Evolutionary conservation across 2,888 invertebrate genomes (phyloP).

Genomic region (Hartigia nigra): DNA sequence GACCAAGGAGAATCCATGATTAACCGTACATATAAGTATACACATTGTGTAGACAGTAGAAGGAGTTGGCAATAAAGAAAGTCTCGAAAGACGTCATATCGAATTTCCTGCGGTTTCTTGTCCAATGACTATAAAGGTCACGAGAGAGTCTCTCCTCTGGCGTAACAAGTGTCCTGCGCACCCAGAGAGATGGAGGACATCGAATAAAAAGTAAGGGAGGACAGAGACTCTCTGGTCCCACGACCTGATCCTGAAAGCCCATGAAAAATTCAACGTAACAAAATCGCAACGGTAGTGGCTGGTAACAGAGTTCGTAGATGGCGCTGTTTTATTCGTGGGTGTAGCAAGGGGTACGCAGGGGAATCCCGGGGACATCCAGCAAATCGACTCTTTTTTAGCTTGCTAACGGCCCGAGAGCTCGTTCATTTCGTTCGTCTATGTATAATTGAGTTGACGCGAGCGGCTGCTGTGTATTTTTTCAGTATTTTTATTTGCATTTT

Average conservation of each 20-base stretch:
- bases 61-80: background rate
- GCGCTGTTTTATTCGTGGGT: background rate
- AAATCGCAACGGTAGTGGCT: conserved; percentile 15
- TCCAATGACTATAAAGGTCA: background rate
- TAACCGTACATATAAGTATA: background rate
- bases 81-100: background rate
- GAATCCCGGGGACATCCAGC: background rate
- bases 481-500: background rate
- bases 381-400: background rate
- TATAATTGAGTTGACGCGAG: conserved; percentile 24
- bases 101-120: background rate
- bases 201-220: background rate
- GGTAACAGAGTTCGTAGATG: conserved; percentile 1
- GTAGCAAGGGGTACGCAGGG: background rate
- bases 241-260: conserved; percentile 12
- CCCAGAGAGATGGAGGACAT: background rate
- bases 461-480: conserved; percentile 10
- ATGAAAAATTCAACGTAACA: conserved; percentile 25
- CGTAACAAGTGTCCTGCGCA: background rate
- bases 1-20: background rate
- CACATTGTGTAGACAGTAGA: background rate
- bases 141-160: background rate
- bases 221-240: background rate
- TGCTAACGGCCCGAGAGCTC: background rate
- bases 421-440: conserved; percentile 17